Conservation (phyloP, 2,888 invertebrate species). For the Scaeva pyrastri region DNA sequence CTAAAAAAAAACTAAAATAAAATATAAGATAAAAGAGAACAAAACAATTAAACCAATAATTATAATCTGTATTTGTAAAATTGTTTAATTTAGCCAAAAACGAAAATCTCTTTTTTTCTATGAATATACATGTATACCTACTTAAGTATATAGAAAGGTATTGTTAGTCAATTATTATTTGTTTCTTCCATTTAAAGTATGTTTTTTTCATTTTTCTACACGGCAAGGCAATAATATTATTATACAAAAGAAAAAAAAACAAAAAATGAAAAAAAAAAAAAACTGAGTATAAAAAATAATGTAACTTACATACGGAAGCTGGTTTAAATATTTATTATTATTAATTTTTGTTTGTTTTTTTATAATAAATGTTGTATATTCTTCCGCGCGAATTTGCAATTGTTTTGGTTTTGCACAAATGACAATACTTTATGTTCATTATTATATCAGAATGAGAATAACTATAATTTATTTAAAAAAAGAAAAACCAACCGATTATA, state of each 20-base stretch:
- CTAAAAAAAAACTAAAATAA: constrained; percentile 3
- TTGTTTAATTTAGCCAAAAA: constrained; percentile 26
- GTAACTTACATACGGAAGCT: constrained; percentile 57
- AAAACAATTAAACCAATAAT: neutral
- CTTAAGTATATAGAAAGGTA: constrained; percentile 12
- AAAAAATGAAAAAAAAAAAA: constrained; percentile 16
- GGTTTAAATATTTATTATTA: constrained; percentile 59
- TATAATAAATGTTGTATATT: constrained; percentile 58
- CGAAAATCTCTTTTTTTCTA: constrained; percentile 7
- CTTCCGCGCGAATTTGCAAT: constrained; percentile 51
- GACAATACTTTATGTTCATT: constrained; percentile 60
- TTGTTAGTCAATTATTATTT: constrained; percentile 28
- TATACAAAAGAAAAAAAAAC: neutral
- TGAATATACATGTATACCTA: neutral
- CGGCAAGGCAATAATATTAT: constrained; percentile 21
- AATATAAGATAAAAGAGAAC: constrained; percentile 1
- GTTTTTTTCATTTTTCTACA: neutral
- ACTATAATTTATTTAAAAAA: constrained; percentile 29
- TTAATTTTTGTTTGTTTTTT: constrained; percentile 2
- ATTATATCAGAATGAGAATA: constrained; percentile 12
- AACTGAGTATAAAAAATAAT: constrained; percentile 31
- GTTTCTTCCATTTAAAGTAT: constrained; percentile 2
- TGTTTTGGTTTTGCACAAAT: constrained; percentile 55
- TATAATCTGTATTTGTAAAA: neutral
- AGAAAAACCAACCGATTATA: constrained; percentile 14